Percentiles rank a stretch among this genome's conserved stretches.
phyloP scores from a whole-genome alignment of 2,113 vertebrate genomes.

The Aptenodytes patagonicus region DNA sequence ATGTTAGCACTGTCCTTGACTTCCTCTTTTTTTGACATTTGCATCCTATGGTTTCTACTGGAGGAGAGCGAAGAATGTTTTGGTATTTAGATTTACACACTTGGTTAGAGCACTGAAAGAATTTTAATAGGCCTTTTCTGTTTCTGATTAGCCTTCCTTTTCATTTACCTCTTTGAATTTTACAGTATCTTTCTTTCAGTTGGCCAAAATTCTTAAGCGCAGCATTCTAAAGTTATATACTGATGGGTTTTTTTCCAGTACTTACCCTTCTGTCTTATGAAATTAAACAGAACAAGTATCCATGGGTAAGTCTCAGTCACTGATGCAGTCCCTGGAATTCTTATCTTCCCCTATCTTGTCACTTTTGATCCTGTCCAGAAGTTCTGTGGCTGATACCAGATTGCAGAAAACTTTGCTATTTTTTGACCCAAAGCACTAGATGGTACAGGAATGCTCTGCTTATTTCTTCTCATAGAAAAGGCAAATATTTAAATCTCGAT shows the following conservation, averaged over 20 bases:
- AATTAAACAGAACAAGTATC: neutral
- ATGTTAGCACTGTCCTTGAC: neutral
- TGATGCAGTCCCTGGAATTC: neutral
- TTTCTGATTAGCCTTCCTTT: neutral
- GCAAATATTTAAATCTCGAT: neutral
- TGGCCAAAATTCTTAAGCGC: neutral
- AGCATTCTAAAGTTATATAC: neutral
- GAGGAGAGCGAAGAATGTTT: neutral
- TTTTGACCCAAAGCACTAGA: neutral
- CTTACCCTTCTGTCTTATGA: neutral
- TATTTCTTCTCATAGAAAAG: neutral
- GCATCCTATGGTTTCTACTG: neutral
- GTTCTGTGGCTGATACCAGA: neutral
- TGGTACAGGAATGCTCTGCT: neutral
- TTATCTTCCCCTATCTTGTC: neutral
- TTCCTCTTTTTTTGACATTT: neutral
- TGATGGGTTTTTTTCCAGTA: neutral
- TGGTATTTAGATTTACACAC: neutral
- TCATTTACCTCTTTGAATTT: neutral
- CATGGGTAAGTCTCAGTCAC: neutral
- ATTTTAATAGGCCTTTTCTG: neutral
- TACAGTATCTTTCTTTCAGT: neutral
- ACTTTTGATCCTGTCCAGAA: neutral
- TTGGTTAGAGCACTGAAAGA: neutral
- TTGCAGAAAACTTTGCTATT: neutral